Evolutionary conservation across 2,113 vertebrate species (phyloP).

Genomic region (Lophotis ruficrista): DNA sequence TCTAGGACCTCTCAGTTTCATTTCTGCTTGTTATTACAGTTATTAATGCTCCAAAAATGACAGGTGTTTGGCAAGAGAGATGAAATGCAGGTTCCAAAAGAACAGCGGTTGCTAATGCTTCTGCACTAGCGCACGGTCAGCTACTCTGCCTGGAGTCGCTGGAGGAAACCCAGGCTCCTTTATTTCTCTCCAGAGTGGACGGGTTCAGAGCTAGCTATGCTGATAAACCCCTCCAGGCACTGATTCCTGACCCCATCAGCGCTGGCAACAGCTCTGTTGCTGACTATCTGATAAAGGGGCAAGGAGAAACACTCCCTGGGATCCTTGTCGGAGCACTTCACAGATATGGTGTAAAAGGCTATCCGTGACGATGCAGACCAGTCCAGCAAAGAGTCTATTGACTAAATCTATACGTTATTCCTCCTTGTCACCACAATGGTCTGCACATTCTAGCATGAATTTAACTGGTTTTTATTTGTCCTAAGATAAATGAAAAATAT

Average conservation of each 20-base stretch:
- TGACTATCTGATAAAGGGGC: not conserved
- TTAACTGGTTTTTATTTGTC: not conserved
- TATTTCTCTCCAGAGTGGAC: not conserved
- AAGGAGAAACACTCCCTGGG: not conserved
- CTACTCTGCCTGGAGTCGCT: not conserved
- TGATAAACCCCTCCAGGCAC: not conserved
- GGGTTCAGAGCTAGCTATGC: not conserved
- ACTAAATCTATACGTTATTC: not conserved
- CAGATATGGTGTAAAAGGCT: rapidly evolving
- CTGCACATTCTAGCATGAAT: not conserved
- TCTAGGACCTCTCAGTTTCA: not conserved
- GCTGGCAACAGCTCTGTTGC: not conserved
- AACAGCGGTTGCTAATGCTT: not conserved
- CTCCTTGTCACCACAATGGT: not conserved
- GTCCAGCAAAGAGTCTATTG: not conserved
- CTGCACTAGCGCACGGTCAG: not conserved
- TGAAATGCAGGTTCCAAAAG: not conserved
- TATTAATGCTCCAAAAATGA: constrained; percentile 39
- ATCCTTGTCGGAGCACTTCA: not conserved
- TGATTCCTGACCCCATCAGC: not conserved
- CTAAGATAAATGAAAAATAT: not conserved
- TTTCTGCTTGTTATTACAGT: constrained; percentile 36
- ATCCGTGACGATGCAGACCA: rapidly evolving
- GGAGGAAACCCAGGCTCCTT: not conserved
- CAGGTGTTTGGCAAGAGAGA: constrained; percentile 17